Percentiles rank a stretch among this genome's conserved stretches.
Conservation (phyloP, 2,888 invertebrate genomes). For the Parelbella ahira region DNA sequence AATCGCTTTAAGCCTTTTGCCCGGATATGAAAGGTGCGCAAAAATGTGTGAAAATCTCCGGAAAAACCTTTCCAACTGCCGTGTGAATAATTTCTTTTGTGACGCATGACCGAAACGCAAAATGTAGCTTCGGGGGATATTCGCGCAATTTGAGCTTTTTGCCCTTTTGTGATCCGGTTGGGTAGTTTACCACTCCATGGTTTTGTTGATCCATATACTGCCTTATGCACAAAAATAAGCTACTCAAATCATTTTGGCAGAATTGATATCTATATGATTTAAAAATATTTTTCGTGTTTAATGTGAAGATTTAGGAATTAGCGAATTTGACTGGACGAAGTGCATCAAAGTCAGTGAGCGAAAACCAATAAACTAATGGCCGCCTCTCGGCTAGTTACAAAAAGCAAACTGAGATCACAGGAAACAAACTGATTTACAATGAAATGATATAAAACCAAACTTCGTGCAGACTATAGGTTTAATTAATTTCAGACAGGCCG, state of each 20-base stretch:
- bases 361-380: too few species aligned
- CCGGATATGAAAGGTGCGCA: slow-evolving; percentile 18
- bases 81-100: slow-evolving; percentile 26
- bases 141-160: slow-evolving; percentile 10
- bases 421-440: too few species aligned
- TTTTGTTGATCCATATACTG: neutral
- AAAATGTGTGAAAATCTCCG: slow-evolving; percentile 21
- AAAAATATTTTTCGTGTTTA: neutral
- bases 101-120: slow-evolving; percentile 22
- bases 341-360: too few species aligned
- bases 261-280: neutral
- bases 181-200: neutral
- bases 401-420: too few species aligned
- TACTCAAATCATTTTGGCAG: too few species aligned
- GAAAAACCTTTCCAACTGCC: slow-evolving; percentile 22
- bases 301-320: too few species aligned
- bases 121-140: slow-evolving; percentile 10
- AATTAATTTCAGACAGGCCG: too few species aligned
- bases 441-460: too few species aligned
- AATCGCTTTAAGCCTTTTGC: slow-evolving; percentile 10
- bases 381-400: too few species aligned
- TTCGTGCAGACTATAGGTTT: too few species aligned
- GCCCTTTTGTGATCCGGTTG: slow-evolving; percentile 6
- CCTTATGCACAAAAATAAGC: neutral
- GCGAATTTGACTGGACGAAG: too few species aligned